Percentiles rank a stretch among this genome's conserved stretches.
phyloP scores from a whole-genome alignment of 2,888 invertebrate genomes.

The Aplocera efformata region DNA sequence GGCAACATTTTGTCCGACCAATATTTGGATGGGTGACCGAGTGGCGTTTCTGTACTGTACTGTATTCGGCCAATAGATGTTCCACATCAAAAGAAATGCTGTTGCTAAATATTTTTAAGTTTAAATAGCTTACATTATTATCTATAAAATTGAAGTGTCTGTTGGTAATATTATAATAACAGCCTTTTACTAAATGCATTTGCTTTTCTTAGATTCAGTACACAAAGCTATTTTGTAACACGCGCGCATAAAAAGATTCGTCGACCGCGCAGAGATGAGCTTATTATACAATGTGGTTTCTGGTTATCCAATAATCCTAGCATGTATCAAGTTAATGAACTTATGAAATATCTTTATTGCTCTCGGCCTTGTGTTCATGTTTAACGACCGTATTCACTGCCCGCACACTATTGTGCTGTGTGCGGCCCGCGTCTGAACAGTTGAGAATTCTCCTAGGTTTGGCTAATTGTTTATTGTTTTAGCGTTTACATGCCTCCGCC shows the following conservation, averaged over 20 bases:
- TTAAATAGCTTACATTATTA: too few species aligned
- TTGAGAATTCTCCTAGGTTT: neutral
- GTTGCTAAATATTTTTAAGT: too few species aligned
- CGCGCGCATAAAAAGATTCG: constrained; percentile 13
- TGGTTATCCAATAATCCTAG: constrained; percentile 30
- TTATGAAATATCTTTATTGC: constrained; percentile 35
- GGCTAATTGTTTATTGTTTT: constrained; percentile 4
- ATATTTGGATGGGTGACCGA: too few species aligned
- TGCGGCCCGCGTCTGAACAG: constrained; percentile 11
- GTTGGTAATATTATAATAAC: too few species aligned
- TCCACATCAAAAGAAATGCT: too few species aligned
- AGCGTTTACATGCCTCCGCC: too few species aligned
- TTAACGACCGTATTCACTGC: constrained; percentile 19
- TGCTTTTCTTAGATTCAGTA: neutral
- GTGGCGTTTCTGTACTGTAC: too few species aligned
- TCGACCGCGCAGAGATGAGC: constrained; percentile 28
- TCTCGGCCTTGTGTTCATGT: constrained; percentile 25
- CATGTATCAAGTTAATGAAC: constrained; percentile 33
- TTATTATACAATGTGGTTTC: constrained; percentile 25
- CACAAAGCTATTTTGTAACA: constrained; percentile 7
- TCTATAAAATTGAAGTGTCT: too few species aligned
- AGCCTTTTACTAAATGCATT: too few species aligned
- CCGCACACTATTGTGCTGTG: constrained; percentile 1
- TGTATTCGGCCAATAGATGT: too few species aligned
- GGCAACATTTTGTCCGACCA: too few species aligned